Percentiles rank a stretch among this genome's conserved stretches.
Evolutionary conservation across 2,797 vertebrate genomes (phyloP).

Genomic region (Ceryle rudis): DNA sequence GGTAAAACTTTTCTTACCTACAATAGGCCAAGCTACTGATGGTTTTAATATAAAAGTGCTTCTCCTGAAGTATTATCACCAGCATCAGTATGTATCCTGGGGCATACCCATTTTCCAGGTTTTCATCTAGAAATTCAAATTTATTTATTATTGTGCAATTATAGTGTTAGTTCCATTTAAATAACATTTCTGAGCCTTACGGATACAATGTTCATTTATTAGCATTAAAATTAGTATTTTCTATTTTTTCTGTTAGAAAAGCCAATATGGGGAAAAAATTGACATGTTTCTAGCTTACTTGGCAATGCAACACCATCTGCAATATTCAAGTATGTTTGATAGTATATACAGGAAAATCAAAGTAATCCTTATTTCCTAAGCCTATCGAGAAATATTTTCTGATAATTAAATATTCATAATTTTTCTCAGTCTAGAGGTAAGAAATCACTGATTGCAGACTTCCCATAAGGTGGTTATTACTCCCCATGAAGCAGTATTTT

Average conservation of each 20-base stretch:
- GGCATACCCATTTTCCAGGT: background rate
- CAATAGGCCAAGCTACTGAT: background rate
- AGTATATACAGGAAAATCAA: background rate
- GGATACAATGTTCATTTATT: background rate
- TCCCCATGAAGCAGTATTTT: background rate
- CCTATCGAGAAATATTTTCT: background rate
- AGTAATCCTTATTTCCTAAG: background rate
- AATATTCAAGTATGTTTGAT: background rate
- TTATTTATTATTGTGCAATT: background rate
- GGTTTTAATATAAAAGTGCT: background rate
- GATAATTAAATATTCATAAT: background rate
- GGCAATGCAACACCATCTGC: background rate
- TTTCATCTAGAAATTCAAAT: background rate
- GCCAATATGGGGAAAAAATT: background rate
- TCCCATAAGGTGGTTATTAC: background rate
- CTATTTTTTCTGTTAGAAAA: background rate
- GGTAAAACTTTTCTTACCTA: background rate
- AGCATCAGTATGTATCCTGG: background rate
- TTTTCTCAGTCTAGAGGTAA: background rate
- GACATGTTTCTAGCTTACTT: background rate
- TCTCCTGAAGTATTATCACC: background rate
- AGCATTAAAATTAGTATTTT: background rate
- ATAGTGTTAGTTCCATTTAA: background rate
- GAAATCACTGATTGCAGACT: background rate
- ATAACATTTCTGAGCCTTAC: background rate